Evolutionary conservation across 2,797 vertebrate species (phyloP).

Genomic region (Pitangus sulphuratus): DNA sequence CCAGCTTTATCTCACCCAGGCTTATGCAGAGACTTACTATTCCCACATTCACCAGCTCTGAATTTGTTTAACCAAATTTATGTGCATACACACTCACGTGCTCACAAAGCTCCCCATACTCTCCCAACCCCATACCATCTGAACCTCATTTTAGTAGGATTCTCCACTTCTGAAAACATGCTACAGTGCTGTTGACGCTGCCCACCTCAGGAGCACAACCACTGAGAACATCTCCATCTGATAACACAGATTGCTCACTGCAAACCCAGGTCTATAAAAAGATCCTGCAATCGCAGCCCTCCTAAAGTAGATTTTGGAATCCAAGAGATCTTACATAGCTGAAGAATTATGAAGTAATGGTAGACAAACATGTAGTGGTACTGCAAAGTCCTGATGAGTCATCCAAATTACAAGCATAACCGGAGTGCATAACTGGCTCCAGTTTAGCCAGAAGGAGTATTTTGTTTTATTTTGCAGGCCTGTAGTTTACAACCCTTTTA

Average conservation of each 20-base stretch:
- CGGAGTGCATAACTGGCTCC: background rate
- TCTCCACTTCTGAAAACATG: background rate
- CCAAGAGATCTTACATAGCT: background rate
- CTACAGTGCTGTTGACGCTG: background rate
- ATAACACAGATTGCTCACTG: background rate
- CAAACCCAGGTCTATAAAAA: background rate
- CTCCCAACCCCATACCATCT: accelerated
- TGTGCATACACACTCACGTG: background rate
- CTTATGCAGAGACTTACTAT: background rate
- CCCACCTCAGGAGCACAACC: background rate
- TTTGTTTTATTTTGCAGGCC: background rate
- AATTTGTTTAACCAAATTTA: background rate
- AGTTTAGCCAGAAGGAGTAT: background rate
- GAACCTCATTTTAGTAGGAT: background rate
- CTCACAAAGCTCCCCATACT: background rate
- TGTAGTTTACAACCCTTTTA: background rate
- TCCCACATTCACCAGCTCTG: background rate
- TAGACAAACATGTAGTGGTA: background rate
- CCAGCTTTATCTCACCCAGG: background rate
- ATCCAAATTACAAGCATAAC: background rate
- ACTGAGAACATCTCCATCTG: background rate
- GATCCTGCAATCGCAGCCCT: background rate
- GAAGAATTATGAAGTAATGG: background rate
- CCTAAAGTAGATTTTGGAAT: background rate
- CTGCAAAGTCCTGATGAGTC: background rate